Percentiles rank a stretch among this genome's conserved stretches.
phyloP scores from a whole-genome alignment of 2,113 vertebrate genomes.

The Tragelaphus imberbis region DNA sequence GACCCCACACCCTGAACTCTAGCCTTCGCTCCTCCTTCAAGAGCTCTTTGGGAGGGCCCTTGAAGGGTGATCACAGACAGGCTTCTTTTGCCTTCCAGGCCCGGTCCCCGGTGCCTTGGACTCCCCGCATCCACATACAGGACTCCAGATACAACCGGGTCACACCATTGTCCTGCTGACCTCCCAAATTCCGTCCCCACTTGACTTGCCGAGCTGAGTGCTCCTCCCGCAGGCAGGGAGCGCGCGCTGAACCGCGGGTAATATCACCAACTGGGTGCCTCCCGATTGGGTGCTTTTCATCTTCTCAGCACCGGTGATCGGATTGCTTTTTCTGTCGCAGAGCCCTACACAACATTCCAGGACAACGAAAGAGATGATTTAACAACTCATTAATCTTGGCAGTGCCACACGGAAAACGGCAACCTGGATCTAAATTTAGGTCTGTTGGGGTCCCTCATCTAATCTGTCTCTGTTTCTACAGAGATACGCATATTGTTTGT shows the following conservation, averaged over 20 bases:
- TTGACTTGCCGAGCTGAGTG: not conserved
- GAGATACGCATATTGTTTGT: not conserved
- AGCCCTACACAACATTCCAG: not conserved
- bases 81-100: not conserved
- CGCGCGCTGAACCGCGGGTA: not conserved
- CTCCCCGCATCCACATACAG: not conserved
- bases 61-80: not conserved
- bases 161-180: not conserved
- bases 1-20: not conserved
- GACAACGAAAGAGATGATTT: not conserved
- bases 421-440: not conserved
- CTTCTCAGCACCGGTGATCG: not conserved
- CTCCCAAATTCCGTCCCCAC: not conserved
- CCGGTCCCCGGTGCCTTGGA: accelerated
- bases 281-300: not conserved
- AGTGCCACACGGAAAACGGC: not conserved
- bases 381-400: not conserved
- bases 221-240: not conserved
- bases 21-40: not conserved
- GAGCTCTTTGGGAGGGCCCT: not conserved
- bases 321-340: not conserved
- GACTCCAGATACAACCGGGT: not conserved
- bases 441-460: not conserved
- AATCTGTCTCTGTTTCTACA: not conserved
- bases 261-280: not conserved